These are phyloP conservation scores for Drosophila falleni DNA, from an alignment of 2,888 invertebrate genomes.

Conservation along the genomic window DNA sequence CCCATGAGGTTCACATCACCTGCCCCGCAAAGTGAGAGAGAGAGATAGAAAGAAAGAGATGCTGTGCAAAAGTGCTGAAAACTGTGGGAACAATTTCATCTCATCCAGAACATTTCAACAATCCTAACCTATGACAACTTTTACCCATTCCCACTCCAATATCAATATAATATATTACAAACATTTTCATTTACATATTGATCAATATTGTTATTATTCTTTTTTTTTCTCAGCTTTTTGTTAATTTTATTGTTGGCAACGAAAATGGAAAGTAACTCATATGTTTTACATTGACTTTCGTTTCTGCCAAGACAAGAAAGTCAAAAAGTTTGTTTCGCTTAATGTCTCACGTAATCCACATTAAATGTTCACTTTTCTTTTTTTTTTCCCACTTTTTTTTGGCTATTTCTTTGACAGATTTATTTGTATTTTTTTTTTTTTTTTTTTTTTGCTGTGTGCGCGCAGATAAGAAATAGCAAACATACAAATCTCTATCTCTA, in stretches of 20 bases:
- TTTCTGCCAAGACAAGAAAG: conserved; percentile 50
- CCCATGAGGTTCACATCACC: conserved; percentile 3
- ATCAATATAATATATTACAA: neutral
- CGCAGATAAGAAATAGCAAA: conserved; percentile 53
- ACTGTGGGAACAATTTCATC: conserved; percentile 9
- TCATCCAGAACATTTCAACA: neutral
- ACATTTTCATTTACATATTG: conserved; percentile 21
- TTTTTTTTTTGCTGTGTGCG: conserved; percentile 23
- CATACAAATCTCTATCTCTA: conserved; percentile 35
- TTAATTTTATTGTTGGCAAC: conserved; percentile 13
- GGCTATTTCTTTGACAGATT: conserved; percentile 50
- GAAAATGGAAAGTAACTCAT: conserved; percentile 56
- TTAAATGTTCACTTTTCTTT: conserved; percentile 44
- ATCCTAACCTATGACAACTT: conserved; percentile 11
- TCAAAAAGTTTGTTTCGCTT: conserved; percentile 40
- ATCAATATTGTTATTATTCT: conserved; percentile 1
- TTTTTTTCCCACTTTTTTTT: conserved; percentile 1
- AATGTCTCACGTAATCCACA: conserved; percentile 58
- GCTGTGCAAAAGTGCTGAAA: neutral
- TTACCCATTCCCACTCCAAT: neutral
- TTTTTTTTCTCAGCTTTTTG: neutral
- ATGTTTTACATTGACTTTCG: conserved; percentile 57
- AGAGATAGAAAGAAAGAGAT: neutral
- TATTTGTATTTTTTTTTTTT: conserved; percentile 41
- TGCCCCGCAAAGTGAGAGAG: neutral